phyloP scores from a whole-genome alignment of 1,140 invertebrate species.

The Littorina saxatilis region DNA sequence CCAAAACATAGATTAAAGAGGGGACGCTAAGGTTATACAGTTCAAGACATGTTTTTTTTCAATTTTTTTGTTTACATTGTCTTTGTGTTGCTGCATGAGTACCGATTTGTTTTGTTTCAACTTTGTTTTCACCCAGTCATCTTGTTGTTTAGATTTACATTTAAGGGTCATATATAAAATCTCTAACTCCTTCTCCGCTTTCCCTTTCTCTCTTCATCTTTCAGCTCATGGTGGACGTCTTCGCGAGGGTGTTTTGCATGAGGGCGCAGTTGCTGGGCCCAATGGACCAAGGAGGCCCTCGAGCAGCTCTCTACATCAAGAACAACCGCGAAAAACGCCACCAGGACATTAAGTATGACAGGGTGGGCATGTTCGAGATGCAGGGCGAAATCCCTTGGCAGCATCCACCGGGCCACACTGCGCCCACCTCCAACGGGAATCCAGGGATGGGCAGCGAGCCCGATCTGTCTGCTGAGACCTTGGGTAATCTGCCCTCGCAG shows the following conservation, averaged over 20 bases:
- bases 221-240: slow-evolving; percentile 70
- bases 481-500: slow-evolving; percentile 31
- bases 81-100: no score
- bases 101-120: no score
- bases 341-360: slow-evolving; percentile 56
- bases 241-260: slow-evolving; percentile 72
- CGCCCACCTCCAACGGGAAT: slow-evolving; percentile 34
- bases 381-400: slow-evolving; percentile 58
- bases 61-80: no score
- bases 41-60: no score
- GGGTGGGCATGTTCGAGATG: slow-evolving; percentile 57
- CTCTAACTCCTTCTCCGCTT: no score
- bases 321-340: slow-evolving; percentile 47
- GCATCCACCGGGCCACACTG: background rate
- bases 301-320: slow-evolving; percentile 29
- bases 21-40: no score
- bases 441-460: slow-evolving; percentile 23
- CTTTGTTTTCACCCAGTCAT: no score
- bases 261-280: slow-evolving; percentile 59
- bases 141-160: no score
- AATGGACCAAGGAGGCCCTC: slow-evolving; percentile 28
- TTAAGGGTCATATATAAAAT: no score
- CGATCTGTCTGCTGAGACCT: slow-evolving; percentile 29
- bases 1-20: no score
- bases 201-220: no score